These are phyloP conservation scores for Girardia tigrina DNA, from an alignment of 2,888 invertebrate species.

Conservation along the genomic window DNA sequence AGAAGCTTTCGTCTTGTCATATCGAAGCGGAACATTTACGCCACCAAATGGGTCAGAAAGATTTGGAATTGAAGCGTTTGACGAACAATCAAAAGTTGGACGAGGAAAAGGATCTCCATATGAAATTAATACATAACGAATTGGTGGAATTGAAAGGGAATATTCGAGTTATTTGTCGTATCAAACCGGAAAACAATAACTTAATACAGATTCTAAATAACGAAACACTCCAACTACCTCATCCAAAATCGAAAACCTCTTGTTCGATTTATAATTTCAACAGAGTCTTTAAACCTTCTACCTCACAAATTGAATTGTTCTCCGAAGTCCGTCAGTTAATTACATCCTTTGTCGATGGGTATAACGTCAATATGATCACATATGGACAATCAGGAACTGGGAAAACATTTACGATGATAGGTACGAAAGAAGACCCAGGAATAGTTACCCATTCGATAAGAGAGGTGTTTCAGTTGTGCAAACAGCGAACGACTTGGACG, in stretches of 20 bases:
- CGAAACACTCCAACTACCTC: constrained; percentile 15
- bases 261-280: constrained; percentile 28
- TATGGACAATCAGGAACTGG: constrained; percentile 33
- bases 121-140: constrained; percentile 30
- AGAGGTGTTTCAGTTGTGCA: constrained; percentile 29
- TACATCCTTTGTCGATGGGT: constrained; percentile 32
- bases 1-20: neutral
- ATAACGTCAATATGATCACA: constrained; percentile 31
- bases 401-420: constrained; percentile 31
- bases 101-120: constrained; percentile 31
- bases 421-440: constrained; percentile 28
- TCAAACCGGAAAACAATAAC: constrained; percentile 31
- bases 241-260: neutral
- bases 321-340: constrained; percentile 26
- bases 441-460: constrained; percentile 23
- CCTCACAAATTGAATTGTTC: constrained; percentile 6
- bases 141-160: constrained; percentile 31
- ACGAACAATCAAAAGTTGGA: constrained; percentile 14
- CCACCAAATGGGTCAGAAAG: constrained; percentile 21
- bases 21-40: constrained; percentile 27
- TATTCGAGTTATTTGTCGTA: constrained; percentile 24
- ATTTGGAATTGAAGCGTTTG: constrained; percentile 12
- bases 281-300: constrained; percentile 5
- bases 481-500: constrained; percentile 24
- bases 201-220: neutral